Percentiles rank a stretch among this genome's conserved stretches.
Evolutionary conservation across 2,113 vertebrate genomes (phyloP).

Genomic region (Sturnira hondurensis): DNA sequence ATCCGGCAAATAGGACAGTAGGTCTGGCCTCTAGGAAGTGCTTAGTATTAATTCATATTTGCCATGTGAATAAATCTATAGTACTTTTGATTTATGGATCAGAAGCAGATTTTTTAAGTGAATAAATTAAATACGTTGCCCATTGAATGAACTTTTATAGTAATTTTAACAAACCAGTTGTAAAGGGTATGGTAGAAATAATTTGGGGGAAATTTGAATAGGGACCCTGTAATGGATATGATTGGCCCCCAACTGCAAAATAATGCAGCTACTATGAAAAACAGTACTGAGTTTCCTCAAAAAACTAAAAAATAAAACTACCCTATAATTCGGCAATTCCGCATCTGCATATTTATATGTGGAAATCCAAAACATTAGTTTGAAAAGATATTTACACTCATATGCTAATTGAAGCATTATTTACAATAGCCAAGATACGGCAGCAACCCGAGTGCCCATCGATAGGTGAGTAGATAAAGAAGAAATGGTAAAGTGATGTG

Average conservation of each 20-base stretch:
- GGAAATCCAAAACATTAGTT: not conserved
- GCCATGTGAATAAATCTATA: not conserved
- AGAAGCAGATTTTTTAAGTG: not conserved
- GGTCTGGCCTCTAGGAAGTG: not conserved
- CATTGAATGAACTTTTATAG: not conserved
- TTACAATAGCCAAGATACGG: not conserved
- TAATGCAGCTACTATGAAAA: not conserved
- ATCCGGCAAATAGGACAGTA: not conserved
- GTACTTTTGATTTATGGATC: not conserved
- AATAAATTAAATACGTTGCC: not conserved
- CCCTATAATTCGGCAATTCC: not conserved
- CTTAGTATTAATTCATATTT: not conserved
- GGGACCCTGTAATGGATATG: not conserved
- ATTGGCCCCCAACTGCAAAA: not conserved
- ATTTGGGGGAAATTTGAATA: not conserved
- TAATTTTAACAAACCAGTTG: not conserved
- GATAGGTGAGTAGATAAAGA: not conserved
- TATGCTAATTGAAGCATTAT: not conserved
- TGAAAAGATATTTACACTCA: not conserved
- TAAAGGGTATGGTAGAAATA: not conserved
- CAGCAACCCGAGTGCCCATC: not conserved
- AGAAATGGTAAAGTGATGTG: not conserved
- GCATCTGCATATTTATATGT: not conserved
- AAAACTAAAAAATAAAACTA: not conserved
- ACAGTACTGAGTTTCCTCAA: not conserved